phyloP scores from a whole-genome alignment of 2,888 invertebrate genomes.

The Eledona agricola region DNA sequence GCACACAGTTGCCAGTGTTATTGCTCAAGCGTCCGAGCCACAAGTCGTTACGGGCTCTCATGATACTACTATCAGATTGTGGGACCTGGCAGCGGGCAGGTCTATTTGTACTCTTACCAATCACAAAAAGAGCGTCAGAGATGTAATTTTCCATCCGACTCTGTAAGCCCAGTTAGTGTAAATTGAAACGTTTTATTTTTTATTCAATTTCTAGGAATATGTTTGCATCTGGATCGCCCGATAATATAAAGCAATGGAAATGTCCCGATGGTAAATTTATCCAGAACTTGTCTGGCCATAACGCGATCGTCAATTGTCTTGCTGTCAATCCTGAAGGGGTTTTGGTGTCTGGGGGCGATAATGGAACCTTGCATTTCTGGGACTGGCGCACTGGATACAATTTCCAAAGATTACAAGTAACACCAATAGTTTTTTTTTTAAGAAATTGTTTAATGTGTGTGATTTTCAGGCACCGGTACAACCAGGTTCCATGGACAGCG shows the following conservation, averaged over 20 bases:
- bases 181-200: conserved; percentile 19
- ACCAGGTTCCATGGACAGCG: conserved; percentile 99
- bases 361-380: conserved; percentile 97
- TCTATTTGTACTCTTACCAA: conserved; percentile 95
- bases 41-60: conserved; percentile 92
- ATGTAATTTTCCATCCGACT: conserved; percentile 80
- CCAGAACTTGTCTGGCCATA: conserved; percentile 96
- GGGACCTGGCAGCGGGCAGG: conserved; percentile 97
- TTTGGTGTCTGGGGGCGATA: conserved; percentile 97
- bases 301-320: conserved; percentile 96
- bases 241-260: conserved; percentile 99
- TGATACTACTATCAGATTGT: conserved; percentile 95
- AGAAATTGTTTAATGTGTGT: conserved; percentile 10
- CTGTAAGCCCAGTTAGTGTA: conserved; percentile 63
- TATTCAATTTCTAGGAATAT: conserved; percentile 70
- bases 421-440: neutral
- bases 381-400: conserved; percentile 99
- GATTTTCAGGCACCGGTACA: conserved; percentile 85
- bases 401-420: conserved; percentile 84
- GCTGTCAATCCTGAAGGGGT: conserved; percentile 96
- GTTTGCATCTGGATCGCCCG: conserved; percentile 98
- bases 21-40: conserved; percentile 92
- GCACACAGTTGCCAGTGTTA: conserved; percentile 95
- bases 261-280: conserved; percentile 98
- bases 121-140: conserved; percentile 95